Percentiles rank a stretch among this genome's conserved stretches.
Evolutionary conservation across 2,797 vertebrate genomes (phyloP).

Genomic region (Carapus acus): DNA sequence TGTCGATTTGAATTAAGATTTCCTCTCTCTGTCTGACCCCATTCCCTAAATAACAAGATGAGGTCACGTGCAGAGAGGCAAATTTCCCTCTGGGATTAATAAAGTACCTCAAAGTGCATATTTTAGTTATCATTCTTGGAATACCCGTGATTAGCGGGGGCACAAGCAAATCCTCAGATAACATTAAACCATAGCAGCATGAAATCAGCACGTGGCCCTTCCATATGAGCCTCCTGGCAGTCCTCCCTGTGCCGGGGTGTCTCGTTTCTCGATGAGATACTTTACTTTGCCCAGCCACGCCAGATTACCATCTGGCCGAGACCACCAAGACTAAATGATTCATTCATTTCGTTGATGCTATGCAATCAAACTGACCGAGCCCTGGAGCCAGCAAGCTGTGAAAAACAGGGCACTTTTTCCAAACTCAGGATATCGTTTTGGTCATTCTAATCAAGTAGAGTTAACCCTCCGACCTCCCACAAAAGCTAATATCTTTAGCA

Average conservation of each 20-base stretch:
- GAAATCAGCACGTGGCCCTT: constrained; percentile 18
- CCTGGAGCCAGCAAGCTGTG: constrained; percentile 29
- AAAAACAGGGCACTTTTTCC: constrained; percentile 28
- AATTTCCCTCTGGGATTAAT: too few relatives aligned
- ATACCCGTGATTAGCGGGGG: constrained; percentile 9
- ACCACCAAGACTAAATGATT: constrained; percentile 46
- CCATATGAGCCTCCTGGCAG: constrained; percentile 30
- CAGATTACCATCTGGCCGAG: constrained; percentile 52
- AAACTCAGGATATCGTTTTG: constrained; percentile 26
- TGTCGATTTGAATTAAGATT: too few relatives aligned
- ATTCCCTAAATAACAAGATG: too few relatives aligned
- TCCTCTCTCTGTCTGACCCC: too few relatives aligned
- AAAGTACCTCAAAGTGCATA: too few relatives aligned
- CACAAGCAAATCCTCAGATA: constrained; percentile 11
- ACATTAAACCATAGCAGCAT: constrained; percentile 32
- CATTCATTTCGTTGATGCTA: constrained; percentile 49
- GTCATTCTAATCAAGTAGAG: neutral
- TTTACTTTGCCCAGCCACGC: constrained; percentile 30
- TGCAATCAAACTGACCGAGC: constrained; percentile 46
- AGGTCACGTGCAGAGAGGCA: too few relatives aligned
- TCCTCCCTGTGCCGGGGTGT: constrained; percentile 23
- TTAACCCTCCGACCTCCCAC: constrained; percentile 3
- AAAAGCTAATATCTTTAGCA: constrained; percentile 23
- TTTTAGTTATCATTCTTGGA: constrained; percentile 12
- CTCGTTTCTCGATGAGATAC: constrained; percentile 29